These are phyloP conservation scores for Megaceryle torquata DNA, from an alignment of 2,113 vertebrate species.

Conservation along the genomic window DNA sequence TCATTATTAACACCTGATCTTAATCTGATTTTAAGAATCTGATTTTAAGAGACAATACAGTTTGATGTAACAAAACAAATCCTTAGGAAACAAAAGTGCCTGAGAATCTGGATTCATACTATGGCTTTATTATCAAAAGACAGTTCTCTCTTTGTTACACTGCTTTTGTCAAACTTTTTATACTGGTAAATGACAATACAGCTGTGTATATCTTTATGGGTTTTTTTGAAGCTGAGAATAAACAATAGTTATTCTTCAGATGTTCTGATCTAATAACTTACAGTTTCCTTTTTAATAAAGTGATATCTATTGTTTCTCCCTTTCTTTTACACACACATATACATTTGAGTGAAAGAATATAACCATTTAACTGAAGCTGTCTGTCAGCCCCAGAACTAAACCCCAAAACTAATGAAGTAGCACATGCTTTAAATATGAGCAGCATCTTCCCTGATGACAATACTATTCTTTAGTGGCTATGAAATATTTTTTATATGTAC, in stretches of 20 bases:
- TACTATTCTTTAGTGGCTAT: not conserved
- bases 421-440: not conserved
- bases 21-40: not conserved
- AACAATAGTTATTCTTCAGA: not conserved
- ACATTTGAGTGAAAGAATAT: not conserved
- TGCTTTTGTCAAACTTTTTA: not conserved
- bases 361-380: not conserved
- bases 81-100: not conserved
- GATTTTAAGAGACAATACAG: not conserved
- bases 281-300: not conserved
- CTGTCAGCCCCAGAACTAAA: not conserved
- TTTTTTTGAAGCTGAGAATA: not conserved
- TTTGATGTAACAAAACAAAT: not conserved
- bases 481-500: not conserved
- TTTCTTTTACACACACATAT: not conserved
- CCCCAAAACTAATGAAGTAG: not conserved
- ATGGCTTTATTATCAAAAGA: not conserved
- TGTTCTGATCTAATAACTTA: not conserved
- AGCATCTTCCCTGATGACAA: not conserved
- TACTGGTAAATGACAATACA: not conserved
- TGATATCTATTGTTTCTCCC: not conserved
- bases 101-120: not conserved
- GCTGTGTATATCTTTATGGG: not conserved
- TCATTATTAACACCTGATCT: not conserved
- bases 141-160: not conserved